Base-by-base conservation (phyloP, 2,888 invertebrate genomes). In the Achlya flavicornis region DNA sequence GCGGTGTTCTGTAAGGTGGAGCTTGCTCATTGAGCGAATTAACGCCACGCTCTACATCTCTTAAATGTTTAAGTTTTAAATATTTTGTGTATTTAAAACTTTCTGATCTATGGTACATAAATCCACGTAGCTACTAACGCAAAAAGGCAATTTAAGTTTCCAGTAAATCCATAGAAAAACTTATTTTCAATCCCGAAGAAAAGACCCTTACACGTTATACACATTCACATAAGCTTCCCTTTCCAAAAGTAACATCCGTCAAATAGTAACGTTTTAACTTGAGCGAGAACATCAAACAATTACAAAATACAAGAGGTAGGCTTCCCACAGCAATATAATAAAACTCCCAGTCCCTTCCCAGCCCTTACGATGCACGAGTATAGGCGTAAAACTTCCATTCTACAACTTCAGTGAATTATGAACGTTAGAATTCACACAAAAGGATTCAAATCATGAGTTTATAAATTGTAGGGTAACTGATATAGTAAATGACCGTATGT, bases 391-490 rank as follows among this genome's bases (percentile, higher is more conserved):
- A 16, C 53, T 53, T 53, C 19, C 53, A 53, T 19, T 19, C 19
- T 53, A 53, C 19, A 19, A 53, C 19, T 53, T 19, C 8, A 19
- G 19, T 19, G 19, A 53, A 53, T 53, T 53, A 61, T 61, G n/a
- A 35, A 53, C 61, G 53, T 35, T 61, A 57, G 33, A 57, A 32
- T 26, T 53, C 53, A 53, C 53, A n/a, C 32, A 46, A 38, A 62
- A 62, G 63, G 60, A 61, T 64, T 62, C 43, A 64, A 67, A 64
- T 69, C 67, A 66, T 62, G 46, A 71, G 64, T 66, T 69, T 61
- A 66, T 64, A 66, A 69, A 63, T 67, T 64, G 69, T 69, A 61
- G 57, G 65, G 64, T 64, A 61, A 64, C 16, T 16, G 19, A 53
- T 19, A 19, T 10, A 53, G 53, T 53, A 4, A 19, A 0, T 10